phyloP scores from a whole-genome alignment of 2,797 vertebrate genomes.

The Gymnothorax javanicus region DNA sequence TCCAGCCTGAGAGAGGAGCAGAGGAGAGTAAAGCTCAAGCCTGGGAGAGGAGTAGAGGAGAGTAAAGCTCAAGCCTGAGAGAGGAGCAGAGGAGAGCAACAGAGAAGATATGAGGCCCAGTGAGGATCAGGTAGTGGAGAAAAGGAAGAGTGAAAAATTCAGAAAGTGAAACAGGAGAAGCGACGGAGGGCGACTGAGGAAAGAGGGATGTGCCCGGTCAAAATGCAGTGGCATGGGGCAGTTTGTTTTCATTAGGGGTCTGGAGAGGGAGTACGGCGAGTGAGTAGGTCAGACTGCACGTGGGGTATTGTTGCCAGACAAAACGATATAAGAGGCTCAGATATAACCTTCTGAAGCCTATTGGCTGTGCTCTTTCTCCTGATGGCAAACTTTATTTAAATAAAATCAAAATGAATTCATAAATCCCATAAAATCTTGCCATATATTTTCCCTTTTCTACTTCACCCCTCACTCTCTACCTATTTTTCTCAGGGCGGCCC shows the following conservation, averaged over 20 bases:
- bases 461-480: not conserved
- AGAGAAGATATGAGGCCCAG: not conserved
- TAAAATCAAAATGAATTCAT: not conserved
- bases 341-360: slow-evolving; percentile 29
- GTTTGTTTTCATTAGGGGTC: slow-evolving; percentile 20
- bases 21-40: not conserved
- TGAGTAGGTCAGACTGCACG: slow-evolving; percentile 1
- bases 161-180: not conserved
- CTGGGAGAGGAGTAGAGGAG: not conserved
- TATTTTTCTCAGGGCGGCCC: not conserved
- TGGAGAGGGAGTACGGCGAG: not conserved
- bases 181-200: not conserved
- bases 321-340: slow-evolving; percentile 39
- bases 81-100: not conserved
- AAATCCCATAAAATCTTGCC: not conserved
- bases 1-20: not conserved
- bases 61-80: not conserved
- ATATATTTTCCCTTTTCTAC: slow-evolving; percentile 8
- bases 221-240: not conserved
- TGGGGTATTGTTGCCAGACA: slow-evolving; percentile 28
- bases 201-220: slow-evolving; percentile 22
- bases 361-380: not conserved
- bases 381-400: not conserved
- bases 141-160: not conserved
- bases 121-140: not conserved